Conservation (phyloP, 2,797 vertebrate species). For the Phrynocephalus vlangalii region DNA sequence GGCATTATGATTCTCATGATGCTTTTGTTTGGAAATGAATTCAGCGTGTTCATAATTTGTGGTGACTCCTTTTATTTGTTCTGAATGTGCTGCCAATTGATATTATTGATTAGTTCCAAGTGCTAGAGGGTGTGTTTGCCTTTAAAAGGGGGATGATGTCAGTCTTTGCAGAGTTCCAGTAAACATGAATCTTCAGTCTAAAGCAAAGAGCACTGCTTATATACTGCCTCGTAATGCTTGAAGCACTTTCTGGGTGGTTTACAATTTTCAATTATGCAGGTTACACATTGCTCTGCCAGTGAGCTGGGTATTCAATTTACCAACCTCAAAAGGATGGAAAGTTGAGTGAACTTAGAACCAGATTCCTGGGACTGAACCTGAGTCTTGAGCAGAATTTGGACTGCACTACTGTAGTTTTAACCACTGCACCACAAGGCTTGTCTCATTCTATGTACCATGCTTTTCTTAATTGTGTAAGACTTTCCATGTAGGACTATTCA, state of each 20-base stretch:
- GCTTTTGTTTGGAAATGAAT: neutral
- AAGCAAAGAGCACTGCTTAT: neutral
- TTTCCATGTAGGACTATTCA: no score
- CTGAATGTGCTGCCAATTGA: neutral
- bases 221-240: no score
- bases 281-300: no score
- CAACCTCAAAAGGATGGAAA: no score
- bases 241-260: no score
- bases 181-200: neutral
- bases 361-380: no score
- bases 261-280: no score
- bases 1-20: neutral
- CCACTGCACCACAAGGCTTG: no score
- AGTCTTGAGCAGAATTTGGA: no score
- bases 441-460: neutral
- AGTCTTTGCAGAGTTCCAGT: neutral
- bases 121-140: neutral
- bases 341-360: no score
- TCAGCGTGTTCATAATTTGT: conserved; percentile 16
- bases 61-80: conserved; percentile 4
- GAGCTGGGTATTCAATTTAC: no score
- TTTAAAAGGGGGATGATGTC: neutral
- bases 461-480: neutral
- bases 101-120: neutral
- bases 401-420: no score